Evolutionary conservation across 2,888 invertebrate species (phyloP), one percentile per base, ranked within the genome.

Genomic region (Acleris cristana): DNA sequence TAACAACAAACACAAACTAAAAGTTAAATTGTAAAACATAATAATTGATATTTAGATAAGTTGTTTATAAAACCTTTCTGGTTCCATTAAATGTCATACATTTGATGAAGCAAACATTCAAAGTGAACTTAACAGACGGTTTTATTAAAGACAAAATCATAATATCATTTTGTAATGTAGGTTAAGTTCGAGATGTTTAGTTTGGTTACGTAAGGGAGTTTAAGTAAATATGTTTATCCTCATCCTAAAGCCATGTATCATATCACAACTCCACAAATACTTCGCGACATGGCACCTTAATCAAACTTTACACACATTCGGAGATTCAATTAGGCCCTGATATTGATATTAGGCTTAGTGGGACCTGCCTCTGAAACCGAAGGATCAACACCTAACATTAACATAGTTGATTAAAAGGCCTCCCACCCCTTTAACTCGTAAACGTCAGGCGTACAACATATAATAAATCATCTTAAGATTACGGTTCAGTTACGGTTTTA

Each of bases 401-500:
- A 87, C 90, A 90, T 90, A 90, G 89, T 89, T 92, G 91, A 92
- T 92, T 92, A 92, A 90, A 91, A 92, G 88, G 89, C 88, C 89
- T 87, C 84, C 80, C 84, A 82, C 81, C 82, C 84, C 88, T 91
- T 90, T 89, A 90, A 88, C 87, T 90, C 88, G 90, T 91, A 88
- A 90, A 91, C 85, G 91, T 92, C 91, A 90, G 83, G 85, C 84
- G 84, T 89, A 86, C 85, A 83, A 87, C 87, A 86, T 85, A 83
- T 89, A 89, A 92, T 92, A 92, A 92, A 92, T 92, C 92, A 92
- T 92, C 90, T 89, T 85, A 88, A 89, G 88, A 89, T 89, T 89
- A 89, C 85, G 87, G 85, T 85, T 87, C 87, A 86, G 85, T 87
- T 83, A 84, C 82, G 84, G 83, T 78, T 82, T 80, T 83, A 62